phyloP scores from a whole-genome alignment of 2,113 vertebrate genomes.

The Phoxinus phoxinus region DNA sequence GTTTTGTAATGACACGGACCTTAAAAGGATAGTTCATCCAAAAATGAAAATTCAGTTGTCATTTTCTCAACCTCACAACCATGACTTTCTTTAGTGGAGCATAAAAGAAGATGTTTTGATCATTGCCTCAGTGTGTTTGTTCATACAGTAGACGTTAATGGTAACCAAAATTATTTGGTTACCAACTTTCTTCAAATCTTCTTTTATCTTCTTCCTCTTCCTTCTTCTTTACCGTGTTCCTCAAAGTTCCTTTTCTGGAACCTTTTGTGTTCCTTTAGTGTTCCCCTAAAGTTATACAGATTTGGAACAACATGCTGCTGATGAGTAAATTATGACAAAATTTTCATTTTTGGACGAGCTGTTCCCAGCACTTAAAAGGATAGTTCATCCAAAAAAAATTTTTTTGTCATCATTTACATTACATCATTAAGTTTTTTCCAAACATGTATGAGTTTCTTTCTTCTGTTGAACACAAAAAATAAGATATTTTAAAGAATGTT shows the following conservation, averaged over 20 bases:
- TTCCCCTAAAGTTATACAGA: not conserved
- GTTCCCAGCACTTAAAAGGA: not conserved
- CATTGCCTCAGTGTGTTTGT: not conserved
- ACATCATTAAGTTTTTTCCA: too few species aligned
- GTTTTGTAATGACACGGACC: too few species aligned
- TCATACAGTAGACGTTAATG: not conserved
- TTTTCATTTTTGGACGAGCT: not conserved
- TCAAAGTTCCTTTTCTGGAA: too few species aligned
- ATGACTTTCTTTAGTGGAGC: not conserved
- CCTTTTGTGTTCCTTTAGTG: not conserved
- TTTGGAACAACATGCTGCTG: not conserved
- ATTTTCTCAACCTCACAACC: not conserved
- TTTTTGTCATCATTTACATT: too few species aligned
- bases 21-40: not conserved
- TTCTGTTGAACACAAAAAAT: too few species aligned
- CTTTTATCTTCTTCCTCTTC: not conserved
- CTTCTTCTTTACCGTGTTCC: too few species aligned
- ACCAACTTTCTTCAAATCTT: not conserved
- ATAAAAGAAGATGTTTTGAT: not conserved
- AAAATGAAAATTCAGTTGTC: not conserved
- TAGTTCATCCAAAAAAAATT: too few species aligned
- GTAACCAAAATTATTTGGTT: not conserved
- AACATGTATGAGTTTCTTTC: too few species aligned
- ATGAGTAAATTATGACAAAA: not conserved
- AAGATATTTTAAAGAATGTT: too few species aligned